Evolutionary conservation across 2,113 vertebrate genomes (phyloP).

Genomic region (Perognathus longimembris): DNA sequence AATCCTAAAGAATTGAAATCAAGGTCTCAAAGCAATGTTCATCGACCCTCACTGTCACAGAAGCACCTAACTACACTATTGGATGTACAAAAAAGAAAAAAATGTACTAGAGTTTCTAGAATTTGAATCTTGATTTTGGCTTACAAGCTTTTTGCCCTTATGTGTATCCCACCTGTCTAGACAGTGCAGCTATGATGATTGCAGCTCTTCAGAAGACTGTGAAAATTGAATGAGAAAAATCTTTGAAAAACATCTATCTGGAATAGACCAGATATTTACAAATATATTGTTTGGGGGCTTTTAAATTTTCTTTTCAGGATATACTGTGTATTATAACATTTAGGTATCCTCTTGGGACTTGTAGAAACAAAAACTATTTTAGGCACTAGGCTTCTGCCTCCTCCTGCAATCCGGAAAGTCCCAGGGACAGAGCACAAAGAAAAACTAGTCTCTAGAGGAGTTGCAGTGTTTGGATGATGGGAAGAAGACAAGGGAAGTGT

Average conservation of each 20-base stretch:
- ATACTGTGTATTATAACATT: background rate
- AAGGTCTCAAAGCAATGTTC: background rate
- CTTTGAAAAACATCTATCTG: background rate
- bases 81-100: background rate
- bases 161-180: background rate
- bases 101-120: background rate
- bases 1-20: background rate
- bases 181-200: background rate
- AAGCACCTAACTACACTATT: background rate
- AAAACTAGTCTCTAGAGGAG: constrained; percentile 20
- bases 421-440: background rate
- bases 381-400: background rate
- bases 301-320: background rate
- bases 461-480: constrained; percentile 22
- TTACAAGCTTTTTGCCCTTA: background rate
- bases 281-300: background rate
- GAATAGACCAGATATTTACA: background rate
- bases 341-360: background rate
- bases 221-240: background rate
- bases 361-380: constrained; percentile 50
- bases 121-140: background rate
- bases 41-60: background rate
- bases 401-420: background rate
- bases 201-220: background rate
- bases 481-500: background rate